Evolutionary conservation across 2,888 invertebrate genomes (phyloP).

Genomic region (Drosophila vallismaia): DNA sequence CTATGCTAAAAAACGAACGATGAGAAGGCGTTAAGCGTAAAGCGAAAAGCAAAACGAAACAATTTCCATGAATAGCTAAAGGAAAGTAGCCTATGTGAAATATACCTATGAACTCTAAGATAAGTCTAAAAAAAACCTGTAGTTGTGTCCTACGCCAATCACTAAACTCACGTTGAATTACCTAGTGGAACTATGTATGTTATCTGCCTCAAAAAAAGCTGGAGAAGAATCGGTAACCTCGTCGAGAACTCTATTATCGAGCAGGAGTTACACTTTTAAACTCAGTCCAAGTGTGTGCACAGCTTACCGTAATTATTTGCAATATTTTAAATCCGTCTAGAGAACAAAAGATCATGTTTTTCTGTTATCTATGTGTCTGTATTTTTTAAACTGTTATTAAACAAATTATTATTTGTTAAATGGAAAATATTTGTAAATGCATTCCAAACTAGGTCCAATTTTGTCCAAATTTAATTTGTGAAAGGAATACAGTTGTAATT

Average conservation of each 20-base stretch:
- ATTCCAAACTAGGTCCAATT: constrained; percentile 71
- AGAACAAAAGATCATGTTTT: constrained; percentile 32
- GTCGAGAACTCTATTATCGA: background rate
- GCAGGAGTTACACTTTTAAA: constrained; percentile 18
- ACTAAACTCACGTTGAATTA: constrained; percentile 40
- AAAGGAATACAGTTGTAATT: constrained; percentile 43
- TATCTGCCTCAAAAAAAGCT: constrained; percentile 33
- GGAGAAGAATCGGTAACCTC: background rate
- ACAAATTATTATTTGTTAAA: constrained; percentile 34
- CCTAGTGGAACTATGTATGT: constrained; percentile 33
- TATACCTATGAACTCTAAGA: constrained; percentile 49
- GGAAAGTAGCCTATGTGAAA: constrained; percentile 59
- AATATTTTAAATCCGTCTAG: constrained; percentile 68
- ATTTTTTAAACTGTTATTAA: constrained; percentile 55
- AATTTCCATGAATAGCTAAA: constrained; percentile 63
- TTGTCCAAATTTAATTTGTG: constrained; percentile 67
- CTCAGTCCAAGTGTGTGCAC: constrained; percentile 32
- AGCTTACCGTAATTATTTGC: constrained; percentile 55
- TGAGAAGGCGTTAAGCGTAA: constrained; percentile 2
- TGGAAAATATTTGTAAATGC: constrained; percentile 61
- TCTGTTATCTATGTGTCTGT: constrained; percentile 42
- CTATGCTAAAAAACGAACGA: constrained; percentile 48
- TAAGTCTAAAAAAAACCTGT: constrained; percentile 59
- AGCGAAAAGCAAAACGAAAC: constrained; percentile 34
- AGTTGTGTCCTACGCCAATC: constrained; percentile 73